A percentile compares a stretch with the other conserved stretches of the same genome.
These are phyloP conservation scores for Machaerirhynchus nigripectus DNA, from an alignment of 2,113 vertebrate species.

Conservation along the genomic window DNA sequence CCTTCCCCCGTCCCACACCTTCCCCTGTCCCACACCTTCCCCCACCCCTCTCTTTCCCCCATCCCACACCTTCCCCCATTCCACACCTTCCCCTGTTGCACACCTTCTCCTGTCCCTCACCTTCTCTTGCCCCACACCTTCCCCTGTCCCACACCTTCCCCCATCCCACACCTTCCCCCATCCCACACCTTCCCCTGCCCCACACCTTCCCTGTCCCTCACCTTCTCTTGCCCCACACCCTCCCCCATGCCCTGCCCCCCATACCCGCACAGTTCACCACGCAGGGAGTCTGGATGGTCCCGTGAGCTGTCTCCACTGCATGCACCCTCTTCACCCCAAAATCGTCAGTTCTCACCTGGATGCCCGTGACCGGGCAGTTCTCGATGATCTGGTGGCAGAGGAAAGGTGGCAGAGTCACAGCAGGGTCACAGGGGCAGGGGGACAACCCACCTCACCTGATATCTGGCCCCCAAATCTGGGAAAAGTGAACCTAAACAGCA, in stretches of 20 bases:
- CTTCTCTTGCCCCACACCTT: neutral
- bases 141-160: neutral
- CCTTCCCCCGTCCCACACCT: neutral
- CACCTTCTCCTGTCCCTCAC: neutral
- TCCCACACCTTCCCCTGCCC: neutral
- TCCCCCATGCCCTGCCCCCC: accelerated
- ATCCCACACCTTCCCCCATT: neutral
- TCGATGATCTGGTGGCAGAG: slow-evolving; percentile 84
- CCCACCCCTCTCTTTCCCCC: too few relatives aligned
- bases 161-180: neutral
- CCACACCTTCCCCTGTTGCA: too few relatives aligned
- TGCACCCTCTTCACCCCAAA: slow-evolving; percentile 83
- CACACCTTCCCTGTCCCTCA: neutral
- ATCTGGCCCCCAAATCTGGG: neutral
- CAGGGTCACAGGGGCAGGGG: neutral
- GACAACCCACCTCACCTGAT: accelerated
- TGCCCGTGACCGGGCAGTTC: slow-evolving; percentile 91
- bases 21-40: neutral
- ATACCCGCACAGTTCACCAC: slow-evolving; percentile 95
- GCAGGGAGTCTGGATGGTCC: slow-evolving; percentile 86
- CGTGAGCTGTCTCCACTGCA: slow-evolving; percentile 83
- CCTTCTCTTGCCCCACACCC: neutral
- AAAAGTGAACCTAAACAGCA: accelerated
- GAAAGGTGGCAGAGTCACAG: neutral
- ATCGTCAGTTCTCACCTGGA: slow-evolving; percentile 82